A percentile compares a stretch with the other conserved stretches of the same genome.
phyloP scores from a whole-genome alignment of 2,113 vertebrate species.

The Marmota flaviventris region DNA sequence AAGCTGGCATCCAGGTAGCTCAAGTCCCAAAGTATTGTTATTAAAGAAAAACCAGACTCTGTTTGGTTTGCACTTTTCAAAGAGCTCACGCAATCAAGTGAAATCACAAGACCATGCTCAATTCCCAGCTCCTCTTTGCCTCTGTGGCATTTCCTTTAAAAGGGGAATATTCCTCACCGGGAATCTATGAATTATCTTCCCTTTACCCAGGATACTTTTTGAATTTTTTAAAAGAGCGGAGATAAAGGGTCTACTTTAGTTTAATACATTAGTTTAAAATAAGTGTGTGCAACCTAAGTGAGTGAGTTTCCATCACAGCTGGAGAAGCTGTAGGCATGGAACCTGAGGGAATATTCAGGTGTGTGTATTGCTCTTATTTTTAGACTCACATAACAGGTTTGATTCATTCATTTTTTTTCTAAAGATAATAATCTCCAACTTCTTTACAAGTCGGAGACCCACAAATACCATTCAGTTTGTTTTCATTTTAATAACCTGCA shows the following conservation, averaged over 20 bases:
- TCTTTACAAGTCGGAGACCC: constrained; percentile 29
- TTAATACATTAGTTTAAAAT: constrained; percentile 31
- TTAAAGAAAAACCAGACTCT: not conserved
- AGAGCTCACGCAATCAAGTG: not conserved
- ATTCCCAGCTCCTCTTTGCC: not conserved
- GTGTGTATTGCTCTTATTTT: constrained; percentile 52
- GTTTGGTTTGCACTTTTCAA: constrained; percentile 14
- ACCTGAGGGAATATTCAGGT: constrained; percentile 45
- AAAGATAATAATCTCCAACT: not conserved
- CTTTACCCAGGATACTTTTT: constrained; percentile 41
- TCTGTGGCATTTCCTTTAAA: not conserved
- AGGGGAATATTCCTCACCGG: not conserved
- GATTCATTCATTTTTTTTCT: constrained; percentile 4
- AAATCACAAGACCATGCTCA: constrained; percentile 16
- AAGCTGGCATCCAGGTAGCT: constrained; percentile 6
- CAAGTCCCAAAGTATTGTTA: not conserved
- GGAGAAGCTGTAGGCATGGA: not conserved
- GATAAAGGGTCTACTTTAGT: constrained; percentile 24
- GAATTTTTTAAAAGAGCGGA: constrained; percentile 29
- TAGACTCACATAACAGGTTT: constrained; percentile 16
- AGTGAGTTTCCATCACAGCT: not conserved
- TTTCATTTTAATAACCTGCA: not conserved
- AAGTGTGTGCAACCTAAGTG: not conserved
- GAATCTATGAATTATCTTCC: constrained; percentile 44
- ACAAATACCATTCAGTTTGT: not conserved